Evolutionary conservation across 2,888 invertebrate genomes (phyloP).

Genomic region (Allophyes oxyacanthae): DNA sequence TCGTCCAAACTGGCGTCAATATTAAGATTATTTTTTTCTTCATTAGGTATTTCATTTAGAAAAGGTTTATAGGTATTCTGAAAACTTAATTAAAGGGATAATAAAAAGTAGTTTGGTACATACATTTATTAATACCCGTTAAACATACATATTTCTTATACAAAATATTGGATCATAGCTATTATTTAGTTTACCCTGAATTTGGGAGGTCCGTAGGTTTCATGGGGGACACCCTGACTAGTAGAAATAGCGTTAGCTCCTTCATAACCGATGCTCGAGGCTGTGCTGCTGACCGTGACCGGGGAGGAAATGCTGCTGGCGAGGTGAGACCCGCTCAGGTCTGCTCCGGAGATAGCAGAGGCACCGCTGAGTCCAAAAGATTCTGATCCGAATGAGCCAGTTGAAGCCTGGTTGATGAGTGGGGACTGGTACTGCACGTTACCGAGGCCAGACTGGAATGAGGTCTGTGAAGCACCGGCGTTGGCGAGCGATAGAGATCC

Average conservation of each 20-base stretch:
- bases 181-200: slow-evolving; percentile 67
- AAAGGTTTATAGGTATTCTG: no score
- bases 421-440: slow-evolving; percentile 38
- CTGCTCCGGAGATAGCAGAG: slow-evolving; percentile 22
- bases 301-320: slow-evolving; percentile 46
- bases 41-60: no score
- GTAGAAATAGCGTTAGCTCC: slow-evolving; percentile 66
- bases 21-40: no score
- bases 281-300: slow-evolving; percentile 51
- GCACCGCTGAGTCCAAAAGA: slow-evolving; percentile 16
- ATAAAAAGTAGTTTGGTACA: slow-evolving; percentile 12
- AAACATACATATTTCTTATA: slow-evolving; percentile 27
- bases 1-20: no score
- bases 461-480: slow-evolving; percentile 20
- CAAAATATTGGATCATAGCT: slow-evolving; percentile 32
- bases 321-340: slow-evolving; percentile 21
- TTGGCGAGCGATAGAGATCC: slow-evolving; percentile 41
- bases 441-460: slow-evolving; percentile 22
- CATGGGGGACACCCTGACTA: slow-evolving; percentile 83
- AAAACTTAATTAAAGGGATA: no score
- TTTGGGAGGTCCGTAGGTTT: slow-evolving; percentile 80
- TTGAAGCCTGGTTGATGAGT: slow-evolving; percentile 13
- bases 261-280: slow-evolving; percentile 59
- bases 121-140: slow-evolving; percentile 45
- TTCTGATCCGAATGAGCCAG: slow-evolving; percentile 23